Evolutionary conservation across 2,888 invertebrate genomes (phyloP).

Genomic region (Synanthedon vespiformis): DNA sequence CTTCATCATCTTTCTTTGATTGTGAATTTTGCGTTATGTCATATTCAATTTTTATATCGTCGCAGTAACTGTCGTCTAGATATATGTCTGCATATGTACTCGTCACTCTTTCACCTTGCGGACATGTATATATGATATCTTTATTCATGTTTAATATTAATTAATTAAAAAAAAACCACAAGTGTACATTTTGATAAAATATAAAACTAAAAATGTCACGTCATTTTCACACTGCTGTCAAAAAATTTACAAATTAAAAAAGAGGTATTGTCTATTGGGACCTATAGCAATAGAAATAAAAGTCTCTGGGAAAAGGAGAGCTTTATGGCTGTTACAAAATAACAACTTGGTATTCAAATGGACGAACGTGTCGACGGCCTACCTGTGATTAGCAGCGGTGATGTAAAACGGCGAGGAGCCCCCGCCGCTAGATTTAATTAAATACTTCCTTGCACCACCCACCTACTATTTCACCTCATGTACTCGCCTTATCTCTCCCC

Average conservation of each 20-base stretch:
- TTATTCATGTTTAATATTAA: constrained; percentile 20
- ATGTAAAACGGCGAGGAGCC: constrained; percentile 44
- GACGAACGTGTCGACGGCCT: constrained; percentile 51
- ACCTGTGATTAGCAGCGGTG: constrained; percentile 61
- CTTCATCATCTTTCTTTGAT: neutral
- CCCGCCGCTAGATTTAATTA: constrained; percentile 61
- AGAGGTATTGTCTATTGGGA: no score
- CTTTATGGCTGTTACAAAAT: neutral
- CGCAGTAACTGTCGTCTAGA: constrained; percentile 29
- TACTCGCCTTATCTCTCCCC: constrained; percentile 39
- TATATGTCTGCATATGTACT: constrained; percentile 51
- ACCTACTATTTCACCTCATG: constrained; percentile 51
- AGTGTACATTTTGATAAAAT: neutral
- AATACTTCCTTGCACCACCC: constrained; percentile 51
- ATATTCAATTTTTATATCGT: constrained; percentile 9
- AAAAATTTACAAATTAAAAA: no score
- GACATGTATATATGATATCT: constrained; percentile 21
- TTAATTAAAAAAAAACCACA: neutral
- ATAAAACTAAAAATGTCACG: neutral
- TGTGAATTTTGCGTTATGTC: constrained; percentile 3
- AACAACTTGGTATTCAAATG: constrained; percentile 45
- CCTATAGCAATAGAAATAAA: no score
- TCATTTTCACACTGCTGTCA: neutral
- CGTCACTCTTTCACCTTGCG: constrained; percentile 31
- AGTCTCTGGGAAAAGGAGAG: neutral